Percentiles rank a stretch among this genome's conserved stretches.
phyloP scores from a whole-genome alignment of 2,113 vertebrate species.

The Osmerus eperlanus region DNA sequence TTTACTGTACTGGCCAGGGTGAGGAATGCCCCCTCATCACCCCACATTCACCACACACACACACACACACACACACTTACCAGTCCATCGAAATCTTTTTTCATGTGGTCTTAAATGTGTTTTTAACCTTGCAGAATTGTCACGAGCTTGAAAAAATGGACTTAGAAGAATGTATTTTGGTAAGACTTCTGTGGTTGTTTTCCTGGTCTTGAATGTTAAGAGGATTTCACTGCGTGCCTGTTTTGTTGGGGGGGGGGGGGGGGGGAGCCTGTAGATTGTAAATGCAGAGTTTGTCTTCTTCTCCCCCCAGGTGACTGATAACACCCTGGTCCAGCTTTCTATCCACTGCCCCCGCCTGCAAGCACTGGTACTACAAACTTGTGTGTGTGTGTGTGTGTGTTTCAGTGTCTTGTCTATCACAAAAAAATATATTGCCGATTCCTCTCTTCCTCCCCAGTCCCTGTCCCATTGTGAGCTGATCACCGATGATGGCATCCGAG shows the following conservation, averaged over 20 bases:
- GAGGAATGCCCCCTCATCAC: slow-evolving; percentile 48
- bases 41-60: neutral
- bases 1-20: slow-evolving; percentile 88
- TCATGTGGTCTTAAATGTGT: neutral
- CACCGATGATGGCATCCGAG: slow-evolving; percentile 89
- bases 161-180: slow-evolving; percentile 92
- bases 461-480: slow-evolving; percentile 92
- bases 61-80: neutral
- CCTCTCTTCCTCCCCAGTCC: slow-evolving; percentile 66
- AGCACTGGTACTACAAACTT: slow-evolving; percentile 74
- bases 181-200: slow-evolving; percentile 62
- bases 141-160: slow-evolving; percentile 95
- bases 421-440: neutral
- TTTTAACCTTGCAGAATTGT: slow-evolving; percentile 73
- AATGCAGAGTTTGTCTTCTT: slow-evolving; percentile 26
- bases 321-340: slow-evolving; percentile 87
- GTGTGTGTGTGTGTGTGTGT: slow-evolving; percentile 6
- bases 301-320: slow-evolving; percentile 82
- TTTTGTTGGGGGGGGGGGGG: neutral
- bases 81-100: neutral
- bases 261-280: neutral
- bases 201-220: neutral
- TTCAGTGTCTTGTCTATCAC: neutral
- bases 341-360: slow-evolving; percentile 87
- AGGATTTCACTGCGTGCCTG: neutral